Evolutionary conservation across 2,888 invertebrate species (phyloP).

Genomic region (Machimus atricapillus): DNA sequence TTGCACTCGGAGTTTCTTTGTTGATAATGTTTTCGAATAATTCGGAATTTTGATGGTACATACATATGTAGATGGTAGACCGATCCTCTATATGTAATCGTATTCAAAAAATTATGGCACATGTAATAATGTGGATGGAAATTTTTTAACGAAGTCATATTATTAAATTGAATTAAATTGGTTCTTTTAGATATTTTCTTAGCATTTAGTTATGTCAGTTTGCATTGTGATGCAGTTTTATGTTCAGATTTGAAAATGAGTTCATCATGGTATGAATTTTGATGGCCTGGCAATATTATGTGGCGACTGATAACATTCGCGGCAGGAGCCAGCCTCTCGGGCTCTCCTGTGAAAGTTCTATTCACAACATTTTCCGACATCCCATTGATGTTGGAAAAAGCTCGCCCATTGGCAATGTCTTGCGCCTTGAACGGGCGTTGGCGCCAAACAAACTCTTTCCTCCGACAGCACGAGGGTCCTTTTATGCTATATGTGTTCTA

Average conservation of each 20-base stretch:
- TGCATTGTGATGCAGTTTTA: background rate
- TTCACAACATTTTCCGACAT: background rate
- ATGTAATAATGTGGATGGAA: too few relatives aligned
- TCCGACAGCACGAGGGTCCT: slow-evolving; percentile 37
- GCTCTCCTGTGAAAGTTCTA: slow-evolving; percentile 26
- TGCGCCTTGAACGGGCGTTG: slow-evolving; percentile 46
- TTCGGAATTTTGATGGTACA: too few relatives aligned
- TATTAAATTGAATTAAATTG: too few relatives aligned
- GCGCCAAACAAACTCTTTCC: slow-evolving; percentile 43
- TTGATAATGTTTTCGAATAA: too few relatives aligned
- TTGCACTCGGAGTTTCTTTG: too few relatives aligned
- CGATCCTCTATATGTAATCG: too few relatives aligned
- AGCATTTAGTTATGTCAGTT: background rate
- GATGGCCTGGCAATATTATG: background rate
- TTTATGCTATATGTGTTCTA: background rate
- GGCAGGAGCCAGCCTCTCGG: background rate
- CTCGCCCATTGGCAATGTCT: slow-evolving; percentile 13
- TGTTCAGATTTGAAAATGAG: background rate
- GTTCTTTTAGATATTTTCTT: too few relatives aligned
- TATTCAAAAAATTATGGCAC: too few relatives aligned
- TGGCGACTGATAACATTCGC: slow-evolving; percentile 8
- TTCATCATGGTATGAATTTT: background rate
- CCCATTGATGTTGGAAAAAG: slow-evolving; percentile 24
- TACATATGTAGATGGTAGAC: too few relatives aligned
- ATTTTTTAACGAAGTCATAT: too few relatives aligned